Base-by-base conservation (phyloP, 2,797 vertebrate species). In the Urocyon cinereoargenteus region DNA sequence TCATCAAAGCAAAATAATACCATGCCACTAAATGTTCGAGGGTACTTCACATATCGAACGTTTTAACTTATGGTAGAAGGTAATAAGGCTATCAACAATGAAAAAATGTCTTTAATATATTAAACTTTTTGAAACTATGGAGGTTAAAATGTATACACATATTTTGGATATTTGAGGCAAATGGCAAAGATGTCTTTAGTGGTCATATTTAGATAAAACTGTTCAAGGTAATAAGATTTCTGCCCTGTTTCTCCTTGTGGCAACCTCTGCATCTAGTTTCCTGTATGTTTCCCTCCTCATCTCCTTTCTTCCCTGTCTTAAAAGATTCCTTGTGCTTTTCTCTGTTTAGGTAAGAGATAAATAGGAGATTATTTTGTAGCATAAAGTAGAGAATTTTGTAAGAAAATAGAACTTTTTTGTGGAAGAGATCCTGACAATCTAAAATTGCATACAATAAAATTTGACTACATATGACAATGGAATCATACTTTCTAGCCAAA, bases 141-240 rank as follows among this genome's bases (percentile, higher is more conserved):
- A 83, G 61, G 55, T 59, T 77, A 87, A 84, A 84, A 55, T 92
- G 3, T 92, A 10, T 68, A 26, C 6, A 40, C 31, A 31, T 31
- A 53, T 95, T 96, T 97, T 92, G 12, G 61, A 6, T 86, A 45
- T 85, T 87, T 97, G 49, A 84, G 91, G 61, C 55, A 96, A 77
- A 92, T 86, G 68, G 7, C 51, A 90, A 86, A 73, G 8, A 66
- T 62, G 9, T 70, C 68, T 94, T 89, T 91, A 26, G 14, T 89
- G 73, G 83, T 93, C 21, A 24, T 57, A 34, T 78, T 90, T 66
- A 90, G 84, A 10, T 90, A 59, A 72, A 83, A 53, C 15, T 78
- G 24, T 90, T 94, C 15, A 79, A 14, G 36, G 53, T 15, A 85
- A 2, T 85, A 40, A 5, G 26, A 84, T 92, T 94, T 94, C 72